Conservation (phyloP, 2,888 invertebrate genomes). For the Pammene aurita region DNA sequence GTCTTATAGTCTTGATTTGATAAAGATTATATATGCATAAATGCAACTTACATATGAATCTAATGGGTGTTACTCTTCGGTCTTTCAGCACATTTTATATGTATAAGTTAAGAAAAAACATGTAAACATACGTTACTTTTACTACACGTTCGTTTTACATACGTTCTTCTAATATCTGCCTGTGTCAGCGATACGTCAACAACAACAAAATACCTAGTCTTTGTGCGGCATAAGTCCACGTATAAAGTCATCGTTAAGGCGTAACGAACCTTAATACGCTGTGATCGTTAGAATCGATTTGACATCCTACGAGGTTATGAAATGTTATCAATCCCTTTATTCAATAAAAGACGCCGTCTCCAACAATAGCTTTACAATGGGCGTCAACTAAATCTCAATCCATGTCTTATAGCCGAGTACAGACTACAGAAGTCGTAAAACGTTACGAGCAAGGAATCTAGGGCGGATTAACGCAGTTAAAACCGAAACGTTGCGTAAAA, state of each 20-base stretch:
- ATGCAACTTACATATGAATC: too few relatives aligned
- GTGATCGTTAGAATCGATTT: conserved; percentile 27
- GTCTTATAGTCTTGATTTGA: too few relatives aligned
- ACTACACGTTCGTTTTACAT: too few relatives aligned
- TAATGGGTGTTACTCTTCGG: too few relatives aligned
- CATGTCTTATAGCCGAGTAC: conserved; percentile 33
- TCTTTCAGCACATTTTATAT: too few relatives aligned
- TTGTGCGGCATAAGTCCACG: conserved; percentile 12
- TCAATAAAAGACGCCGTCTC: conserved; percentile 21
- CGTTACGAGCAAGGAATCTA: conserved; percentile 46
- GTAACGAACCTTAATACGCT: conserved; percentile 28
- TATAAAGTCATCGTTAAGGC: conserved; percentile 7
- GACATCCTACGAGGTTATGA: conserved; percentile 20
- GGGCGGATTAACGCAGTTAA: conserved; percentile 49
- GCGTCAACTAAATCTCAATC: conserved; percentile 25
- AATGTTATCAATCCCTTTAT: conserved; percentile 24
- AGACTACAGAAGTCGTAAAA: conserved; percentile 44
- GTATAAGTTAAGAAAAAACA: too few relatives aligned
- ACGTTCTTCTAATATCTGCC: too few relatives aligned
- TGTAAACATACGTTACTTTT: too few relatives aligned
- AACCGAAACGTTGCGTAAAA: conserved; percentile 54
- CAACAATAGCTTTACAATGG: conserved; percentile 34
- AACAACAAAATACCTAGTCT: conserved; percentile 2
- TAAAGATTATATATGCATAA: too few relatives aligned
- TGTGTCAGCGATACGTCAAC: conserved; percentile 4